Conservation (phyloP, 2,888 invertebrate genomes). For the Nomada fucata region DNA sequence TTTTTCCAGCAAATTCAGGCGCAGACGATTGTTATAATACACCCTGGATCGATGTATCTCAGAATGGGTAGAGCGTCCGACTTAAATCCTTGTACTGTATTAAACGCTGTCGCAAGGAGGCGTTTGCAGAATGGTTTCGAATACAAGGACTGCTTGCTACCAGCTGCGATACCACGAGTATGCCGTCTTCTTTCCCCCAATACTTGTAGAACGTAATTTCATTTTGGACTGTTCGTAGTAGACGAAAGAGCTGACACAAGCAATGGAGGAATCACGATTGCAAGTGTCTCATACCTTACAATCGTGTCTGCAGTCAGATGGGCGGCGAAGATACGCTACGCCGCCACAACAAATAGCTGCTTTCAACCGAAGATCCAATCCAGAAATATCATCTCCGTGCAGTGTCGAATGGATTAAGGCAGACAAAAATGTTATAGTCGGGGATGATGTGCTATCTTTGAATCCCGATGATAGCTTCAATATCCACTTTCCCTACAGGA, state of each 20-base stretch:
- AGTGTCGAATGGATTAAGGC: slow-evolving; percentile 88
- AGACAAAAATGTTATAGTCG: slow-evolving; percentile 89
- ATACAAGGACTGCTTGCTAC: slow-evolving; percentile 88
- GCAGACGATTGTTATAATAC: slow-evolving; percentile 95
- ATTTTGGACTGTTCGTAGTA: slow-evolving; percentile 67
- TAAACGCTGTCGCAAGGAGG: slow-evolving; percentile 94
- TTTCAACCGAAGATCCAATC: slow-evolving; percentile 92
- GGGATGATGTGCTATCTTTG: slow-evolving; percentile 90
- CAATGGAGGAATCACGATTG: slow-evolving; percentile 93
- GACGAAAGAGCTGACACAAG: slow-evolving; percentile 89
- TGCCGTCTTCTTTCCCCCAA: neutral
- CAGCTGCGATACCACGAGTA: slow-evolving; percentile 87
- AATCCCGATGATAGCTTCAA: slow-evolving; percentile 91
- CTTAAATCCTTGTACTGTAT: slow-evolving; percentile 92
- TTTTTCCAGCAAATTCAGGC: slow-evolving; percentile 89
- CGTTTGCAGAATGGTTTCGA: slow-evolving; percentile 84
- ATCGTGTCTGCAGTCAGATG: slow-evolving; percentile 93
- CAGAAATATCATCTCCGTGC: slow-evolving; percentile 87
- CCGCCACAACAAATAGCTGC: slow-evolving; percentile 96
- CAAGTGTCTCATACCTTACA: slow-evolving; percentile 95
- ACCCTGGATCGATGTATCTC: slow-evolving; percentile 95
- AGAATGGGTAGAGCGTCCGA: slow-evolving; percentile 96
- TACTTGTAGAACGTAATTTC: slow-evolving; percentile 13
- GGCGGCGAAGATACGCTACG: slow-evolving; percentile 92
- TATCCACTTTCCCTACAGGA: slow-evolving; percentile 94